Evolutionary conservation across 2,113 vertebrate species (phyloP), one percentile per base, ranked within the genome.

Genomic region (Tetrao urogallus): DNA sequence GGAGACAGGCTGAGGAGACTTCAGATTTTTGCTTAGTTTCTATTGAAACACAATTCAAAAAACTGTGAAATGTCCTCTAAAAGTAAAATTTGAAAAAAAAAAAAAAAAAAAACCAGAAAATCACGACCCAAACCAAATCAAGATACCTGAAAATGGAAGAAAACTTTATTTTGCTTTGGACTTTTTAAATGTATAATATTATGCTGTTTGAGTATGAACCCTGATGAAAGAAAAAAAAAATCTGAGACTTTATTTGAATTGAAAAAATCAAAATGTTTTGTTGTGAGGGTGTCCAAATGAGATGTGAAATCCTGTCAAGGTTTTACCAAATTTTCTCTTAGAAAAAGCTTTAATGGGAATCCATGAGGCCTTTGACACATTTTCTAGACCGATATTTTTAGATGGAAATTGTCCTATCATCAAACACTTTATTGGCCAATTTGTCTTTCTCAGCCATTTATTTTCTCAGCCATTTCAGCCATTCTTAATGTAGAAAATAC

Each of bases 111-210:
- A 47, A 19, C 21, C 38, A 38, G 38, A 38, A 38, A 47, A 20
- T 11, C 48, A 50, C 47, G 11, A 48, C 10, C 12, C 7, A 52
- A 28, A 54, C 27, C 6, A 50, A 71, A 45, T 1, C 13, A 67
- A 67, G 67, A 34, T 0, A 21, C 28, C 4, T 36, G 5, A 36
- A 13, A 10, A 15, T 15, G 7, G 16, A 38, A 2, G 2, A 28
- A 40, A 48, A 3, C 1, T 22, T n/a, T 5, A 1, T 2, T 70
- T 34, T 69, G 5, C 19, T 60, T 32, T 71, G 3, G 1, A 43
- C 5, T 13, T 63, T 66, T 54, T 63, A 74, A 36, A 15, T 74
- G 4, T 45, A 32, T 1, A 0, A 69, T 50, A 38, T 38, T 16
- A 10, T 50, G 3, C 2, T 47, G 7, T 45, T 32, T 75, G 11